Evolutionary conservation across 1,140 invertebrate species (phyloP), one percentile per base, ranked within the genome.

Genomic region (Nephila pilipes): DNA sequence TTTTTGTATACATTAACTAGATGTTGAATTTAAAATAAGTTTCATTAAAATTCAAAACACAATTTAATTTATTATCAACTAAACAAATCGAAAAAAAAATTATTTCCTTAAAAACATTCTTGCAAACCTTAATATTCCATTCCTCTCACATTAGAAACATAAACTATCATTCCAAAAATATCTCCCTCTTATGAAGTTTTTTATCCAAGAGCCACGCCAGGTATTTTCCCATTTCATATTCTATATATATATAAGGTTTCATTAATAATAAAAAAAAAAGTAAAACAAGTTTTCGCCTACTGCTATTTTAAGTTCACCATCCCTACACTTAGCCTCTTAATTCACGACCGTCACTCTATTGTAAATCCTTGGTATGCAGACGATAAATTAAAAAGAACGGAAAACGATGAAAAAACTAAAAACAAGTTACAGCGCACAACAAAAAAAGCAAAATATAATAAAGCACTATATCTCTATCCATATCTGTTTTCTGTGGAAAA

Each of bases 381-480:
- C 32, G n/a, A 88, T 88, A 88, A 88, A 88, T 88, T 88, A 69
- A 69, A 88, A 58, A 29, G 63, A 88, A 88, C 18, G 55, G 57
- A 29, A 55, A 83, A 83, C 38, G 38, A 83, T 57, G 81, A 57
- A 55, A 54, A 46, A 83, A 83, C 1, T 8, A 63, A 54, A 58
- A 54, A 87, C 32, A 60, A n/a, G 46, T 29, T 46, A 46, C 46
- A 46, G 46, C 46, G 12, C 46, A 46, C 60, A 88, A 2, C 69
- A 85, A 85, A 85, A 85, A 85, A 85, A 22, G 29, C 6, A 60
- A 85, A 85, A n/a, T 22, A 54, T 36, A 58, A 85, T 25, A 85
- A 85, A 85, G 29, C 58, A 69, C 58, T 88, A 88, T 88, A 88
- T 88, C 87, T 88, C 87, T 75, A 88, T 88, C 87, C 36, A 55